These are phyloP conservation scores for Alces alces DNA, from an alignment of 2,113 vertebrate species.

Conservation along the genomic window DNA sequence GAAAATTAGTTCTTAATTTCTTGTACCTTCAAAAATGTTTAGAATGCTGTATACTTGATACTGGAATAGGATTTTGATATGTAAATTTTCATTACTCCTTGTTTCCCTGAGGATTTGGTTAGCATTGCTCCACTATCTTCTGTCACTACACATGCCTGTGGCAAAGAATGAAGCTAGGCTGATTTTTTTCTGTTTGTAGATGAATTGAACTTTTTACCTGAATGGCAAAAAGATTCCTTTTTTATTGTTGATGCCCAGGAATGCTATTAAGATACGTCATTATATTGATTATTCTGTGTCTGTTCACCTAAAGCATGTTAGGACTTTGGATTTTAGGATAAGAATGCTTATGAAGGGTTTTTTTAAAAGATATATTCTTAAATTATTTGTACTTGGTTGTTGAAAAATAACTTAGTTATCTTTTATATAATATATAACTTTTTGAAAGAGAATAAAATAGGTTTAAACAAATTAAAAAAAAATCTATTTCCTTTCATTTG, in stretches of 20 bases:
- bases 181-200: not conserved
- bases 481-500: not conserved
- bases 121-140: not conserved
- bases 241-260: not conserved
- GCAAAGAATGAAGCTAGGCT: not conserved
- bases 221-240: not conserved
- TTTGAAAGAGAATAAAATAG: conserved; percentile 1
- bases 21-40: not conserved
- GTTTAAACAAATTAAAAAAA: not conserved
- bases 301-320: not conserved
- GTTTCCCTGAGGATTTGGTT: not conserved
- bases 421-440: not conserved
- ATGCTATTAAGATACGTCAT: not conserved
- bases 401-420: not conserved
- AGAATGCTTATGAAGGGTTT: not conserved
- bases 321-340: not conserved
- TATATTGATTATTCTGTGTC: not conserved
- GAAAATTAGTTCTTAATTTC: not conserved
- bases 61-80: not conserved
- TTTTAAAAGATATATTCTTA: not conserved
- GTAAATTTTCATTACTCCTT: not conserved
- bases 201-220: not conserved
- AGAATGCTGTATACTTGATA: not conserved
- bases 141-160: not conserved
- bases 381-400: not conserved